Percentiles rank a stretch among this genome's conserved stretches.
Evolutionary conservation across 2,888 invertebrate genomes (phyloP).

Genomic region (Macrophya annulata): DNA sequence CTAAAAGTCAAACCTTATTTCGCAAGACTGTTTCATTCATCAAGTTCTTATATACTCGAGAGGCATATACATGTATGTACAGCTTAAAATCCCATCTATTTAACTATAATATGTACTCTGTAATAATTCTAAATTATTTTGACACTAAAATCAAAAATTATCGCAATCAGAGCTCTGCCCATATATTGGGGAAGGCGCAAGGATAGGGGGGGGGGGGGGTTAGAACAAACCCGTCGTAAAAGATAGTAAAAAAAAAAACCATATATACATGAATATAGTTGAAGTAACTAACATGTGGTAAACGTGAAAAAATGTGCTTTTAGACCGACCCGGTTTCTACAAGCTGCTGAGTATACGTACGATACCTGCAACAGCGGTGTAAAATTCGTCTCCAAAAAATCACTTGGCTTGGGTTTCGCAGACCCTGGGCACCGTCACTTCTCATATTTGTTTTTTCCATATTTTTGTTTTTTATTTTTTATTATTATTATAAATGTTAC

Average conservation of each 20-base stretch:
- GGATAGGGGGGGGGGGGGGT: not conserved
- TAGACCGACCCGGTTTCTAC: not conserved
- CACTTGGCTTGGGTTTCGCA: constrained; percentile 8
- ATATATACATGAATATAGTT: not conserved
- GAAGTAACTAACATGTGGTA: constrained; percentile 5
- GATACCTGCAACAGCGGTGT: not conserved
- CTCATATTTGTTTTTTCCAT: not conserved
- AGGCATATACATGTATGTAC: too few species aligned
- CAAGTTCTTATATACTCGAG: too few species aligned
- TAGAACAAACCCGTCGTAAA: not conserved
- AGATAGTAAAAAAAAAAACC: not conserved
- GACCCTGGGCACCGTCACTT: not conserved
- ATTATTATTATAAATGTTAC: too few species aligned
- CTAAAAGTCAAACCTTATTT: too few species aligned
- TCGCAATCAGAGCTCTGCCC: too few species aligned
- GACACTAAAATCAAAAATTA: not conserved
- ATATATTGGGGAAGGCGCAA: not conserved
- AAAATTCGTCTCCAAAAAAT: constrained; percentile 30
- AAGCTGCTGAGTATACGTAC: not conserved
- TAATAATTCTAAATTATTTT: not conserved
- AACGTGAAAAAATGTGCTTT: constrained; percentile 19
- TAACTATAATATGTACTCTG: not conserved
- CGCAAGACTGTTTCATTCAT: too few species aligned
- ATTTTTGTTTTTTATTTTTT: not conserved
- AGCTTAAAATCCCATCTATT: not conserved